A percentile compares a stretch with the other conserved stretches of the same genome.
Conservation (phyloP, 2,888 invertebrate genomes). For the Cataglyphis altisquamis region DNA sequence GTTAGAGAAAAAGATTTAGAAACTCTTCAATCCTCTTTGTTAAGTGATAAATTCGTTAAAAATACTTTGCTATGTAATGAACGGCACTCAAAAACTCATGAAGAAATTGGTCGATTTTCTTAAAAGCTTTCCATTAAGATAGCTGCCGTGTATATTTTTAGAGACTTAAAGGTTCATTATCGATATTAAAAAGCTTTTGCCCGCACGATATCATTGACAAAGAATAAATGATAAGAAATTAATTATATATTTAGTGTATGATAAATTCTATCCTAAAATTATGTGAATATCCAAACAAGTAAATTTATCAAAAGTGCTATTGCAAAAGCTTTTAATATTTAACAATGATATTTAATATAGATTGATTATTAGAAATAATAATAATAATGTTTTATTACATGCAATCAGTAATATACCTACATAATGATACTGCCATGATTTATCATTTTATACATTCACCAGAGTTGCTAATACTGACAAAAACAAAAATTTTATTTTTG, state of each 20-base stretch:
- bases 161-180: slow-evolving; percentile 1
- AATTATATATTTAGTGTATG: neutral
- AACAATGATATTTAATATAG: slow-evolving; percentile 15
- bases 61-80: slow-evolving; percentile 37
- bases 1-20: slow-evolving; percentile 3
- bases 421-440: slow-evolving; percentile 50
- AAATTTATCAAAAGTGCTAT: neutral
- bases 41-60: slow-evolving; percentile 17
- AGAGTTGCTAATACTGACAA: slow-evolving; percentile 59
- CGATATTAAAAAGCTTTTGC: slow-evolving; percentile 6
- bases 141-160: slow-evolving; percentile 45
- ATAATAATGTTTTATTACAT: slow-evolving; percentile 44
- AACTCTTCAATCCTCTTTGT: slow-evolving; percentile 23
- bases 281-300: neutral
- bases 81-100: slow-evolving; percentile 20
- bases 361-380: slow-evolving; percentile 28
- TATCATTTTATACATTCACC: slow-evolving; percentile 53
- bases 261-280: neutral
- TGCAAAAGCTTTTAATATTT: slow-evolving; percentile 4
- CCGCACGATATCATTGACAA: neutral
- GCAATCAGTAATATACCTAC: slow-evolving; percentile 54
- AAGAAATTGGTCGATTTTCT: slow-evolving; percentile 29
- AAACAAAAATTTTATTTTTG: slow-evolving; percentile 43
- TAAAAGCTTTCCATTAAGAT: slow-evolving; percentile 24
- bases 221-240: neutral